Conservation (phyloP, 2,888 invertebrate species). For the Drosophila nr. fundita region DNA sequence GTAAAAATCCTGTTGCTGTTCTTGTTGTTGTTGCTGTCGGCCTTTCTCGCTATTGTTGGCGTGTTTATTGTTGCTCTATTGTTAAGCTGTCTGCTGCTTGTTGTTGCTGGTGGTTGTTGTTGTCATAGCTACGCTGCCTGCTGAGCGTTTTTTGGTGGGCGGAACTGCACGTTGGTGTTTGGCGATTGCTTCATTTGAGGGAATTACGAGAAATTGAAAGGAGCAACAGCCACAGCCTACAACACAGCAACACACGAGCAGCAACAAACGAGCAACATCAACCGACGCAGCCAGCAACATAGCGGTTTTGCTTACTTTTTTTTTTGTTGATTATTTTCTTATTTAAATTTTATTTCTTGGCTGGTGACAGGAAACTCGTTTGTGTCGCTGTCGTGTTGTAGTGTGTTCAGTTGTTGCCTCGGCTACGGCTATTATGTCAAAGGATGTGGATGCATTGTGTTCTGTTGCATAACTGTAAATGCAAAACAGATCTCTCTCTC, state of each 20-base stretch:
- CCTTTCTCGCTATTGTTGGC: constrained; percentile 24
- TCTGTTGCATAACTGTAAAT: constrained; percentile 76
- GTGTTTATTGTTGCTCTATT: constrained; percentile 58
- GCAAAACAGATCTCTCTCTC: constrained; percentile 54
- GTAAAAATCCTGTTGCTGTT: constrained; percentile 66
- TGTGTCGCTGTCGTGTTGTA: constrained; percentile 21
- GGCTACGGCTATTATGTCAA: constrained; percentile 61
- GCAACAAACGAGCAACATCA: constrained; percentile 17
- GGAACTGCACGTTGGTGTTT: constrained; percentile 60
- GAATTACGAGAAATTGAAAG: constrained; percentile 75
- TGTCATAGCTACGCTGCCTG: constrained; percentile 16
- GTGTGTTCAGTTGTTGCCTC: constrained; percentile 38
- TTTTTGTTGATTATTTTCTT: constrained; percentile 61
- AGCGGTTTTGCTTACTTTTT: constrained; percentile 64
- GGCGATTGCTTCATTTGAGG: constrained; percentile 72
- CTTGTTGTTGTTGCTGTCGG: constrained; percentile 38
- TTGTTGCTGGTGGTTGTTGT: constrained; percentile 37
- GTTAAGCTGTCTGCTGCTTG: constrained; percentile 39
- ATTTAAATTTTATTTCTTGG: constrained; percentile 68
- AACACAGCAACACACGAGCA: constrained; percentile 21
- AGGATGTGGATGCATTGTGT: constrained; percentile 68
- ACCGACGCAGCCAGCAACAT: constrained; percentile 44
- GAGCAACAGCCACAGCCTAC: constrained; percentile 58
- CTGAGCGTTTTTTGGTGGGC: constrained; percentile 50
- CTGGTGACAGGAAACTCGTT: constrained; percentile 74